Evolutionary conservation across 1,140 invertebrate genomes (phyloP).

Genomic region (Sweltsa coloradensis): DNA sequence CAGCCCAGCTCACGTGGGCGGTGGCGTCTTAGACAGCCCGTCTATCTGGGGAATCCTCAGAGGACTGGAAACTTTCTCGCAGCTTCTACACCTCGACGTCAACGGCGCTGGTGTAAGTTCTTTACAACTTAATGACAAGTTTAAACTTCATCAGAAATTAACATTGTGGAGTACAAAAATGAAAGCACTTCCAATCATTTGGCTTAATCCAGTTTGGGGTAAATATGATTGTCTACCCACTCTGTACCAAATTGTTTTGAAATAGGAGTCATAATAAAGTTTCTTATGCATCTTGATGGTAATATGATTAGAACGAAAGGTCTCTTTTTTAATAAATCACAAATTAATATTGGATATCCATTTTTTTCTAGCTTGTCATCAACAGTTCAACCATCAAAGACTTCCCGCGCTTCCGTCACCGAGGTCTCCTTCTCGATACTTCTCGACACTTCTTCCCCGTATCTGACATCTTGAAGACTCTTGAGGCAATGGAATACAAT

Average conservation of each 20-base stretch:
- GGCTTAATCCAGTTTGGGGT: too few relatives aligned
- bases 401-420: constrained; percentile 55
- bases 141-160: too few relatives aligned
- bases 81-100: constrained; percentile 42
- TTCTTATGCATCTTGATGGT: too few relatives aligned
- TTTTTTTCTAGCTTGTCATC: constrained; percentile 26
- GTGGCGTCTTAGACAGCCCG: constrained; percentile 27
- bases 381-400: constrained; percentile 47
- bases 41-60: constrained; percentile 65
- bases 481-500: constrained; percentile 77
- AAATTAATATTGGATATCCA: too few relatives aligned
- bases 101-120: constrained; percentile 31
- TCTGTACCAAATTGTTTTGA: too few relatives aligned
- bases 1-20: constrained; percentile 17
- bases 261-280: too few relatives aligned
- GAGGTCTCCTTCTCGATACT: constrained; percentile 73
- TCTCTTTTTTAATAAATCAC: neutral
- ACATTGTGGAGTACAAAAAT: too few relatives aligned
- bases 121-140: too few relatives aligned
- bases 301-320: neutral
- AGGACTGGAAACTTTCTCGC: constrained; percentile 68
- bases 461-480: constrained; percentile 43
- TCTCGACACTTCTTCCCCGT: constrained; percentile 67
- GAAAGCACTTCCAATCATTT: too few relatives aligned
- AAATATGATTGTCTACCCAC: too few relatives aligned